Evolutionary conservation across 2,797 vertebrate species (phyloP), one percentile per base, ranked within the genome.

Genomic region (Sebastes minor): DNA sequence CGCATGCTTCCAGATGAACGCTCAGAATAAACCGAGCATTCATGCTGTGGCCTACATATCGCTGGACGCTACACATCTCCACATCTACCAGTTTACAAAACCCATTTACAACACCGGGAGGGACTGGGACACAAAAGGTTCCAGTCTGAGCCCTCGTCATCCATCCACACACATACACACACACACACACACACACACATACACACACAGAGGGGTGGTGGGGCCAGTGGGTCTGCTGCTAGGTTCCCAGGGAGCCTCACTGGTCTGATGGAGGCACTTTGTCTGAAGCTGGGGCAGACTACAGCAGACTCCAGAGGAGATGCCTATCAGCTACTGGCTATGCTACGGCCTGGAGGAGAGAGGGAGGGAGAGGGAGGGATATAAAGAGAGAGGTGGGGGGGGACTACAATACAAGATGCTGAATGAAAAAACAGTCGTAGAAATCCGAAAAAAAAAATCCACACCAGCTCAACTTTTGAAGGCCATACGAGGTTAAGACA

Each of bases 251-350:
- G 94, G 94, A 95, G 94, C 91, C 90, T 91, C 92, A 91, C 84
- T 85, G 86, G 91, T 94, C 93, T 94, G 91, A 92, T 95, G 95
- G 95, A 96, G 95, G 95, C 95, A 94, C 95, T 96, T 94, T 96
- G 96, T 96, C 95, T 96, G 94, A 95, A 93, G 94, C 91, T 74
- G 84, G 90, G 91, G 94, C 95, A 95, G 96, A 96, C 96, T 95
- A 87, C 93, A 95, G 91, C 91, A 95, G 95, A 95, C 96, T 96
- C 95, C 95, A 96, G 88, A 88, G 91, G 93, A 96, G 96, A 96
- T 96, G 95, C 95, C 95, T 96, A 96, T 96, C 95, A 95, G 95
- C 93, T 86, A 82, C 90, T 84, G 84, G 88, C 93, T 94, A 89
- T 88, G 88, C 94, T 92, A 89, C 77, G 82, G 95, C 93, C 91